These are phyloP conservation scores for Nematolebias whitei DNA, from an alignment of 2,113 vertebrate species.

Conservation along the genomic window DNA sequence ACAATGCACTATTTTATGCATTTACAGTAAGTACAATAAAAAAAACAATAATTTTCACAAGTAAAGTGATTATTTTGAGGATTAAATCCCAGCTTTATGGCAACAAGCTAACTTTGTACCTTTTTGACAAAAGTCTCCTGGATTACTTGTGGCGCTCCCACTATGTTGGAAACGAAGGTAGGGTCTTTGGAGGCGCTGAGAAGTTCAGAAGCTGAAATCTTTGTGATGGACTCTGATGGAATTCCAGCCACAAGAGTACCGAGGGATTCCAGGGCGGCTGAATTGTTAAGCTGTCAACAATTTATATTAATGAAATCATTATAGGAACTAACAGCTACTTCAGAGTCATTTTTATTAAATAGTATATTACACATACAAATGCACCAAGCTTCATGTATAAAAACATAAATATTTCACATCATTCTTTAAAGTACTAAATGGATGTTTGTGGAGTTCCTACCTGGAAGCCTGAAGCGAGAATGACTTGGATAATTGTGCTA, in stretches of 20 bases:
- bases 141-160: slow-evolving; percentile 43
- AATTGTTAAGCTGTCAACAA: slow-evolving; percentile 51
- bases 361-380: not conserved
- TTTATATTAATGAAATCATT: not conserved
- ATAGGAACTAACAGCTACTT: not conserved
- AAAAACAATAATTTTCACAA: not conserved
- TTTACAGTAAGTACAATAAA: no score
- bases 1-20: no score
- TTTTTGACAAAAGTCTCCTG: slow-evolving; percentile 54
- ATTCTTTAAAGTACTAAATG: no score
- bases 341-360: not conserved
- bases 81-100: not conserved
- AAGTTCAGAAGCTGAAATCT: slow-evolving; percentile 39
- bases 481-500: slow-evolving; percentile 40
- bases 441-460: slow-evolving; percentile 14
- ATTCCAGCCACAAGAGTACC: slow-evolving; percentile 63
- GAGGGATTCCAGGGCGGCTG: slow-evolving; percentile 44
- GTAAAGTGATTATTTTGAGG: not conserved
- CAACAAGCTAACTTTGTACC: slow-evolving; percentile 34
- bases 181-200: slow-evolving; percentile 21
- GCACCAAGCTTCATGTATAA: accelerated
- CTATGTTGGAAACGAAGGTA: slow-evolving; percentile 62
- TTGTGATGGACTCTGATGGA: slow-evolving; percentile 29
- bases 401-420: not conserved
- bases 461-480: slow-evolving; percentile 39